Conservation (phyloP, 2,113 vertebrate species). For the Gobio gobio region DNA sequence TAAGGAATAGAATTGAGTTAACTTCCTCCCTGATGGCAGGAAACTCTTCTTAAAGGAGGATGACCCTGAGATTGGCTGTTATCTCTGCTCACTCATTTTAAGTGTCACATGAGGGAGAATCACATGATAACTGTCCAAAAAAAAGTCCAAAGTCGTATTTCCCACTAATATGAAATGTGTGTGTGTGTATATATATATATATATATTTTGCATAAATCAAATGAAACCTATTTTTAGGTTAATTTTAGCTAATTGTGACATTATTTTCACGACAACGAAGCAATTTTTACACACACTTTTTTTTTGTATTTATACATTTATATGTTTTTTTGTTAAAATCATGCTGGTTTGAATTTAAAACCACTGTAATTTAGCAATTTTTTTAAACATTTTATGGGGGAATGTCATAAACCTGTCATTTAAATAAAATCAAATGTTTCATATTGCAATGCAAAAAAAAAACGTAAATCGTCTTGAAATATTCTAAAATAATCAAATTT, state of each 20-base stretch:
- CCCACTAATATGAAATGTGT: background rate
- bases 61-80: background rate
- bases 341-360: background rate
- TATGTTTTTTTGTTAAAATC: background rate
- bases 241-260: background rate
- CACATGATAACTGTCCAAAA: background rate
- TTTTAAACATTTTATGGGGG: background rate
- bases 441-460: background rate
- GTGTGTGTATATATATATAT: no score
- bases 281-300: no score
- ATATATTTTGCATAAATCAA: background rate
- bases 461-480: no score
- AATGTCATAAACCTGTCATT: background rate
- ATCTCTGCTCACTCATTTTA: conserved; percentile 1
- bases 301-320: no score
- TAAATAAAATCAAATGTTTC: background rate
- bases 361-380: background rate
- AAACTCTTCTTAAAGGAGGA: background rate
- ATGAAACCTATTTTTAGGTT: background rate
- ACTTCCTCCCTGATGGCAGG: background rate
- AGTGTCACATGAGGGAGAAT: background rate
- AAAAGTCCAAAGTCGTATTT: background rate
- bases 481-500: background rate
- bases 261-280: background rate
- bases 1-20: background rate